phyloP scores from a whole-genome alignment of 2,113 vertebrate genomes.

The Dicaeum eximium region DNA sequence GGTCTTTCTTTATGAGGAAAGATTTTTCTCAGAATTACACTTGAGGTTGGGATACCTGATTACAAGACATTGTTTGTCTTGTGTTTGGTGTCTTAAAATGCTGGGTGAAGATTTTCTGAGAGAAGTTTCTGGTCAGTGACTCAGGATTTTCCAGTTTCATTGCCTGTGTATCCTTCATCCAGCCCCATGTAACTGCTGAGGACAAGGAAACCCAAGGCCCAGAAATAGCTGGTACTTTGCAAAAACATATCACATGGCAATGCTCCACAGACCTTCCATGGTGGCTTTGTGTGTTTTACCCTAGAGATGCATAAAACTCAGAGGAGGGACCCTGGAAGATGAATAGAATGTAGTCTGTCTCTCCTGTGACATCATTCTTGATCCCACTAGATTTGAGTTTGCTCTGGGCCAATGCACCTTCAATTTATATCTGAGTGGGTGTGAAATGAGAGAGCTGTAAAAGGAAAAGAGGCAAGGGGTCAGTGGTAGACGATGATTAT shows the following conservation, averaged over 20 bases:
- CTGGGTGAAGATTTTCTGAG: not conserved
- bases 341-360: not conserved
- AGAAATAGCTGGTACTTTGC: not conserved
- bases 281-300: not conserved
- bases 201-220: not conserved
- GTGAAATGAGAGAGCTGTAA: not conserved
- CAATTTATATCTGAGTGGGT: not conserved
- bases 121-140: not conserved
- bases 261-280: not conserved
- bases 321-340: not conserved
- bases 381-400: not conserved
- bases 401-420: not conserved
- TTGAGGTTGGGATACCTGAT: not conserved
- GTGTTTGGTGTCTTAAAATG: not conserved
- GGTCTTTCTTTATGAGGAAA: not conserved
- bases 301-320: not conserved
- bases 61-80: not conserved
- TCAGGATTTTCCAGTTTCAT: not conserved
- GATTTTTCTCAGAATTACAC: not conserved
- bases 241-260: not conserved
- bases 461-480: not conserved
- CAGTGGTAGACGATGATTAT: not conserved
- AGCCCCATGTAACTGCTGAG: not conserved
- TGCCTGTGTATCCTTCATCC: not conserved
- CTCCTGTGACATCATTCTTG: not conserved